Conservation (phyloP, 2,888 invertebrate genomes). For the Pocota personata region DNA sequence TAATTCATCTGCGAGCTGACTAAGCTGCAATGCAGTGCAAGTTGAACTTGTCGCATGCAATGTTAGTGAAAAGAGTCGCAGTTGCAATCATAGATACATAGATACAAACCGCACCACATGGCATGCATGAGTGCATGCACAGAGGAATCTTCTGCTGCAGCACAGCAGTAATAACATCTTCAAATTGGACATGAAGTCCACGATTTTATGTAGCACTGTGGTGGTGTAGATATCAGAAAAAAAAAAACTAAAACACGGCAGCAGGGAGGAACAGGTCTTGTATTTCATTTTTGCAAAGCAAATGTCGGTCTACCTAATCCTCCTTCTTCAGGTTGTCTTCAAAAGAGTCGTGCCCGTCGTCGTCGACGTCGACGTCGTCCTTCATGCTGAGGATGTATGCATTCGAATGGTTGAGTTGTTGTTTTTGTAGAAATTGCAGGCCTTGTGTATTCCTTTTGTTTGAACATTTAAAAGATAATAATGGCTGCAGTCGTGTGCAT, state of each 20-base stretch:
- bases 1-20: constrained; percentile 34
- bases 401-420: constrained; percentile 32
- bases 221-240: constrained; percentile 36
- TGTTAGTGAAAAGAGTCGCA: constrained; percentile 9
- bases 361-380: constrained; percentile 61
- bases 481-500: constrained; percentile 73
- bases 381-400: constrained; percentile 48
- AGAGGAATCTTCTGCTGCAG: constrained; percentile 32
- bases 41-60: constrained; percentile 66
- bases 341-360: constrained; percentile 39
- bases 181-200: constrained; percentile 74
- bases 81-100: constrained; percentile 58
- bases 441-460: constrained; percentile 61
- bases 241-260: constrained; percentile 1
- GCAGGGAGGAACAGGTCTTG: constrained; percentile 31
- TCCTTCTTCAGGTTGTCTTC: constrained; percentile 40
- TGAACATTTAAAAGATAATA: constrained; percentile 73
- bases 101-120: constrained; percentile 29
- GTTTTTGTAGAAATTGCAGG: constrained; percentile 31
- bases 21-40: constrained; percentile 13
- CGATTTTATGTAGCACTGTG: constrained; percentile 63
- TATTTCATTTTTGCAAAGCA: constrained; percentile 51
- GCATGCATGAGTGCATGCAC: constrained; percentile 53
- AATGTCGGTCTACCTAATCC: constrained; percentile 68
- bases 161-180: constrained; percentile 71